phyloP scores from a whole-genome alignment of 2,888 invertebrate genomes.

The Cactoblastis cactorum region DNA sequence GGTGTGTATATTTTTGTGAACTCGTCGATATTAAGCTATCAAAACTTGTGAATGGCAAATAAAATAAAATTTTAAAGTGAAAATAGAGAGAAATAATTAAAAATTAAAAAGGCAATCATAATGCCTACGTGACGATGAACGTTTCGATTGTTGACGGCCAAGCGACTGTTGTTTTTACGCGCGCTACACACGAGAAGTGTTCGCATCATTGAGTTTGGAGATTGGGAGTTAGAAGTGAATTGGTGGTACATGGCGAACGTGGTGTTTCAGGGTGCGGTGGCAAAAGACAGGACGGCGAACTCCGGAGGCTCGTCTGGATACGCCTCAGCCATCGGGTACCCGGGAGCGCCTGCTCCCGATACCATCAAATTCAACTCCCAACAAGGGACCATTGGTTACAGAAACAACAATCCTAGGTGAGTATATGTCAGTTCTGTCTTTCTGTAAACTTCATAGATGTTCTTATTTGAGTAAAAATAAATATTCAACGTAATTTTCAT shows the following conservation, averaged over 20 bases:
- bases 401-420: constrained; percentile 83
- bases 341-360: constrained; percentile 71
- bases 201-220: background rate
- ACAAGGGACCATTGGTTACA: constrained; percentile 78
- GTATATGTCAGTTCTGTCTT: constrained; percentile 31
- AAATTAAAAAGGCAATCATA: background rate
- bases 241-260: constrained; percentile 50
- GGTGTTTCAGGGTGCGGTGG: constrained; percentile 83
- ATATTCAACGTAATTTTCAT: too few relatives aligned
- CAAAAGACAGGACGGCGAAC: constrained; percentile 84
- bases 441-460: background rate
- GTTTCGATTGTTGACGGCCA: constrained; percentile 59
- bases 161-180: constrained; percentile 33
- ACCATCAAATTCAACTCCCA: constrained; percentile 72
- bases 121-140: constrained; percentile 45
- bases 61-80: background rate
- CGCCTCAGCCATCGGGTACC: constrained; percentile 67
- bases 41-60: background rate
- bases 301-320: constrained; percentile 83
- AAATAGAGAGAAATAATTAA: constrained; percentile 5
- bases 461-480: background rate
- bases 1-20: background rate
- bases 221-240: background rate
- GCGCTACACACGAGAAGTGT: constrained; percentile 49
- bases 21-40: background rate